Conservation (phyloP, 2,113 vertebrate genomes). For the Colistium nudipinnis region DNA sequence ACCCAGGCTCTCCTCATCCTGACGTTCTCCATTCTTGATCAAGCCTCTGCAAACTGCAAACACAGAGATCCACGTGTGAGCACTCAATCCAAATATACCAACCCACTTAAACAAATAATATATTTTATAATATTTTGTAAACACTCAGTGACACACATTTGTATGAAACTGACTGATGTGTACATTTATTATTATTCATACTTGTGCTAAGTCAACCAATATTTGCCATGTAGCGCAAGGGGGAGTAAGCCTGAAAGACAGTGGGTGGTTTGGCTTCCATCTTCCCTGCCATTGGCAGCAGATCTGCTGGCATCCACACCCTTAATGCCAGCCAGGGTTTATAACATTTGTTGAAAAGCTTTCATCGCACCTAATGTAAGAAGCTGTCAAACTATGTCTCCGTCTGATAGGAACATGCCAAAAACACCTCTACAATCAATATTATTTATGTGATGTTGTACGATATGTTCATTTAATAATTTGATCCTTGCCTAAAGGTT, state of each 20-base stretch:
- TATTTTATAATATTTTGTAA: not conserved
- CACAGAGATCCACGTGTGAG: constrained; percentile 9
- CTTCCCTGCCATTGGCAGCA: too few relatives aligned
- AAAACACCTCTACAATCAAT: too few relatives aligned
- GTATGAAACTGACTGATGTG: not conserved
- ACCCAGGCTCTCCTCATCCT: constrained; percentile 95
- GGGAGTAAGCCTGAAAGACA: too few relatives aligned
- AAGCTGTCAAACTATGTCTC: too few relatives aligned
- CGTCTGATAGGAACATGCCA: too few relatives aligned
- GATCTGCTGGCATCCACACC: too few relatives aligned
- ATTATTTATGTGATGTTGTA: too few relatives aligned
- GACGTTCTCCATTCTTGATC: constrained; percentile 96
- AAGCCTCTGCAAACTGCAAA: constrained; percentile 91
- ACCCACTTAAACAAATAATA: not conserved
- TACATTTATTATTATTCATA: not conserved
- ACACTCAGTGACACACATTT: not conserved
- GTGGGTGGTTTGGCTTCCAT: too few relatives aligned
- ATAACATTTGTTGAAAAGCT: too few relatives aligned
- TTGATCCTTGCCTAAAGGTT: not conserved
- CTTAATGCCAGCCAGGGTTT: too few relatives aligned
- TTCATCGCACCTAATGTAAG: too few relatives aligned
- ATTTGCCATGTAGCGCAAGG: not conserved
- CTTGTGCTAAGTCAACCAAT: not conserved
- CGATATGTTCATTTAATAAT: not conserved
- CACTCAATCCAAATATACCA: not conserved